Percentiles rank a stretch among this genome's conserved stretches.
These are phyloP conservation scores for Olivierus martensii DNA, from an alignment of 1,140 invertebrate species.

Conservation along the genomic window DNA sequence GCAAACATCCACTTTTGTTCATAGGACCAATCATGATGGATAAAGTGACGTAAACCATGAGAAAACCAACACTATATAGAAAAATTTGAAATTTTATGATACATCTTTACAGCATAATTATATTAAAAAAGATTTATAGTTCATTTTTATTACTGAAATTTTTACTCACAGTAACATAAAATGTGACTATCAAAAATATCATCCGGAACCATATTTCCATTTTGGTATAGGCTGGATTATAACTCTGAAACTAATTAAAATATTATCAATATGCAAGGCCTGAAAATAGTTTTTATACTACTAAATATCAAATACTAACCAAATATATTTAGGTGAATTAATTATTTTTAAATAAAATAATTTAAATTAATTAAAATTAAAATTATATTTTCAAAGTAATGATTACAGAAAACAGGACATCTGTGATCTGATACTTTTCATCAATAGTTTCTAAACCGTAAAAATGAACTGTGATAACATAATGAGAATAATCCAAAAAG, in stretches of 20 bases:
- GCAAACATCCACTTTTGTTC: slow-evolving; percentile 94
- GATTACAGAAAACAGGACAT: slow-evolving; percentile 82
- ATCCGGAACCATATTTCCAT: slow-evolving; percentile 94
- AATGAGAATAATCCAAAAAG: slow-evolving; percentile 74
- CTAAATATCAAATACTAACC: no score
- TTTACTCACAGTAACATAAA: slow-evolving; percentile 68
- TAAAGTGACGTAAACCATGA: slow-evolving; percentile 72
- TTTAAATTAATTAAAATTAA: no score
- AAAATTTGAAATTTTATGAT: no score
- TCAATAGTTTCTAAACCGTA: slow-evolving; percentile 70
- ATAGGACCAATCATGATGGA: slow-evolving; percentile 86
- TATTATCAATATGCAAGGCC: slow-evolving; percentile 8
- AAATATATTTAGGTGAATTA: no score
- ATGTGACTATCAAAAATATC: slow-evolving; percentile 76
- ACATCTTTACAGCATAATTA: no score
- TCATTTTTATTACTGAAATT: no score
- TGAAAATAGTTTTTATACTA: no score
- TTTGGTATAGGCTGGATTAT: slow-evolving; percentile 88
- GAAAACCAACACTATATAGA: slow-evolving; percentile 73
- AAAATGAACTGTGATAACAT: slow-evolving; percentile 70
- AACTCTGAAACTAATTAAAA: slow-evolving; percentile 77
- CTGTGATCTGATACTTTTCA: slow-evolving; percentile 63
- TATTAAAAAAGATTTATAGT: no score
- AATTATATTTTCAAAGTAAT: no score
- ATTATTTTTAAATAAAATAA: no score